Percentiles rank a stretch among this genome's conserved stretches.
These are phyloP conservation scores for Manis pentadactyla DNA, from an alignment of 2,797 vertebrate species.

Conservation along the genomic window DNA sequence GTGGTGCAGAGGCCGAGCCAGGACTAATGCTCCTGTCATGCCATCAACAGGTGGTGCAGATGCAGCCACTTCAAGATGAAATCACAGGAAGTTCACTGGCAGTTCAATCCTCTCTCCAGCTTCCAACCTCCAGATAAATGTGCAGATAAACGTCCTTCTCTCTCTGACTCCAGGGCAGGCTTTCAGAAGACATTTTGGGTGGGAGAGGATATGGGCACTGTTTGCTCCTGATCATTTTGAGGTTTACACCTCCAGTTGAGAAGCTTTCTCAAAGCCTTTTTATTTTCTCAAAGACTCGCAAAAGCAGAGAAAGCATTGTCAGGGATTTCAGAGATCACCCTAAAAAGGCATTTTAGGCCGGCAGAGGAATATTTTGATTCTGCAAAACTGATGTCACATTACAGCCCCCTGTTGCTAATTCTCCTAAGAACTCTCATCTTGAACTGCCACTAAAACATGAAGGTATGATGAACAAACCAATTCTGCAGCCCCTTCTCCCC, in stretches of 20 bases:
- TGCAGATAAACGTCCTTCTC: slow-evolving; percentile 72
- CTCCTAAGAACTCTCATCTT: slow-evolving; percentile 49
- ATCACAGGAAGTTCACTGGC: slow-evolving; percentile 85
- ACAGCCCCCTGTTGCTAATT: slow-evolving; percentile 17
- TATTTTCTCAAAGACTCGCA: slow-evolving; percentile 48
- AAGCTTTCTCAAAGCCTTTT: slow-evolving; percentile 75
- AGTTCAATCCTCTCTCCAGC: slow-evolving; percentile 83
- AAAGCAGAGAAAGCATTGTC: slow-evolving; percentile 75
- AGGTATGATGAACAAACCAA: neutral
- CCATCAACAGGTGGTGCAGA: slow-evolving; percentile 88
- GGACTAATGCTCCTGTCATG: slow-evolving; percentile 88
- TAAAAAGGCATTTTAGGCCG: slow-evolving; percentile 38
- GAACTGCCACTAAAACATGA: slow-evolving; percentile 59
- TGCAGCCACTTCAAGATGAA: slow-evolving; percentile 84
- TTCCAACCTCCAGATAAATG: slow-evolving; percentile 77
- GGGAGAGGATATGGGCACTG: slow-evolving; percentile 55
- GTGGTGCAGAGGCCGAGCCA: slow-evolving; percentile 84
- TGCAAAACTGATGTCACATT: slow-evolving; percentile 49
- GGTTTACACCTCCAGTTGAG: slow-evolving; percentile 73
- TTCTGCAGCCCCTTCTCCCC: neutral
- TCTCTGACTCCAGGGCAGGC: slow-evolving; percentile 68
- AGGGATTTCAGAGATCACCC: neutral
- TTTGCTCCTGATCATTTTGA: slow-evolving; percentile 79
- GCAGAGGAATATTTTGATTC: slow-evolving; percentile 41
- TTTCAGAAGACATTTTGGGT: slow-evolving; percentile 39